Percentiles rank a stretch among this genome's conserved stretches.
Conservation (phyloP, 2,113 vertebrate species). For the Emydocephalus ijimae region DNA sequence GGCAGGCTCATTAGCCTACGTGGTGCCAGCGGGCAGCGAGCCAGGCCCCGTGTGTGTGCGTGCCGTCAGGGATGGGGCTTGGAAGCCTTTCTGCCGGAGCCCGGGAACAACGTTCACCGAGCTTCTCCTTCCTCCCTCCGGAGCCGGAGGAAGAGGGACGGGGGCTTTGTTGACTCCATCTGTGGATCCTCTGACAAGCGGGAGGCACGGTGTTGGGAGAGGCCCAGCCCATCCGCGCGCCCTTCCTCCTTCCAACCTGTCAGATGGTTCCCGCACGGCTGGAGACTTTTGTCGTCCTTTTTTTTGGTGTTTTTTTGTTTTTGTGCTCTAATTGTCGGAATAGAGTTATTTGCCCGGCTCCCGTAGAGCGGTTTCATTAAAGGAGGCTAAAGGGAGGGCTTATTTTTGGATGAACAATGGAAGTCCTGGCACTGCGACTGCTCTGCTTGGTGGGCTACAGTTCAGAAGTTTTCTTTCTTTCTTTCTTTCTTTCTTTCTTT, state of each 20-base stretch:
- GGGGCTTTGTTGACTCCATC: slow-evolving; percentile 38
- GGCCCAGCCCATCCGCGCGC: slow-evolving; percentile 42
- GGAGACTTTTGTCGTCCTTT: slow-evolving; percentile 63
- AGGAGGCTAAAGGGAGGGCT: slow-evolving; percentile 47
- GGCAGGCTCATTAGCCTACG: slow-evolving; percentile 36
- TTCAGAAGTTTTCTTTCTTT: slow-evolving; percentile 10
- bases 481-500: no score
- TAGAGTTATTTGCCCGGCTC: slow-evolving; percentile 53
- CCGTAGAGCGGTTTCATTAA: slow-evolving; percentile 56
- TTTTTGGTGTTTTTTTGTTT: not conserved
- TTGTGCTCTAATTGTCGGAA: slow-evolving; percentile 53
- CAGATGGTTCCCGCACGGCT: slow-evolving; percentile 66
- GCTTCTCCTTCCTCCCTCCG: slow-evolving; percentile 19
- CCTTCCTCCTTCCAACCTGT: slow-evolving; percentile 54
- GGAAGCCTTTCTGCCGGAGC: not conserved
- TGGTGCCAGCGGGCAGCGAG: slow-evolving; percentile 29
- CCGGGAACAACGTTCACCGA: slow-evolving; percentile 1
- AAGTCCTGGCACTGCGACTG: slow-evolving; percentile 62
- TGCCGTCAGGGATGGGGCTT: not conserved
- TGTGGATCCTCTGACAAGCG: slow-evolving; percentile 36
- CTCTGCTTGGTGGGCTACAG: slow-evolving; percentile 54
- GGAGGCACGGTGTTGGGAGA: slow-evolving; percentile 28
- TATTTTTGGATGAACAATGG: slow-evolving; percentile 57
- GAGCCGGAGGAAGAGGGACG: slow-evolving; percentile 6
- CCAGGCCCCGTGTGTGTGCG: slow-evolving; percentile 15